Evolutionary conservation across 2,888 invertebrate species (phyloP), one percentile per base, ranked within the genome.

Genomic region (Athrips mouffetella): DNA sequence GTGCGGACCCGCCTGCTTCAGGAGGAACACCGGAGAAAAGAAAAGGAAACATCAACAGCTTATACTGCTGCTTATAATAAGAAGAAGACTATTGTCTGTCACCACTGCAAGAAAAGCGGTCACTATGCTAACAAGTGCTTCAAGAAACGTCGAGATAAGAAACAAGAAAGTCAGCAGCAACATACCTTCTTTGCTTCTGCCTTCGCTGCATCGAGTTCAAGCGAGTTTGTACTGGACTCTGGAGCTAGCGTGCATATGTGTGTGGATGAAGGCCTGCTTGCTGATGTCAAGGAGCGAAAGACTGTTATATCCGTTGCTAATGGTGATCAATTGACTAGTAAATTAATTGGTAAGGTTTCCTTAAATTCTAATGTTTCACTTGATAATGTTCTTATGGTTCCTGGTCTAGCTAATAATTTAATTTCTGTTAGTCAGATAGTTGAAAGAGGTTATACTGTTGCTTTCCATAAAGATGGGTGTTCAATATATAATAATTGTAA

Each of bases 341-440:
- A 11, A 11, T 33, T 13, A 13, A 11, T 33, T 15, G 31, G 31
- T 33, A 11, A 33, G 5, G 11, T 33, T 33, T 2, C 10, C 3
- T 5, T 33, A 4, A 15, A 7, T 1, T 11, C 31, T 33, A 11
- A 33, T 3, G 13, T 33, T 15, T 15, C 7, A 2, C 11, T 33
- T 7, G 15, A 33, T 15, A 33, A 15, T 15, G 31, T 33, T 15
- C 13, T 33, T 5, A 1, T 15, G 2, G 31, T 33, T 3, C 31
- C 15, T 33, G 15, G 16, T 33, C 15, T 33, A 2, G 13, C 31
- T 33, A 33, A 15, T 13, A 37, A 37, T 23, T 6, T 37, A 20
- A 20, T 47, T 41, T 46, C 44, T 18, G 30, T 44, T 16, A 30
- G 30, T 18, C n/a, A 27, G 20, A n/a, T 44, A 16, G 11, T 11